Evolutionary conservation across 2,797 vertebrate genomes (phyloP).

Genomic region (Mormyrus proboscirostris): DNA sequence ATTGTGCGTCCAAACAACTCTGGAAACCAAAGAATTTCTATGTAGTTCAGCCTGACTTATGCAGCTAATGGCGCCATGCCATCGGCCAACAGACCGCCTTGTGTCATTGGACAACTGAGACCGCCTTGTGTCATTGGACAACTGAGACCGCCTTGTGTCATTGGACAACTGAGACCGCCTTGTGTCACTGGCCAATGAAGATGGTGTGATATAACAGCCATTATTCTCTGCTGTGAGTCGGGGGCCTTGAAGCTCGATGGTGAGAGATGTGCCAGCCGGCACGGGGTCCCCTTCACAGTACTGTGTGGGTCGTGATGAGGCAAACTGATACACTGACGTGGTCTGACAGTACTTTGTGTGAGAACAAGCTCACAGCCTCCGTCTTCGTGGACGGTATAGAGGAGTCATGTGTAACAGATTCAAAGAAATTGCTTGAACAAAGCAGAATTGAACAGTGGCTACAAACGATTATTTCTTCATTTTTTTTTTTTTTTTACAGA

Average conservation of each 20-base stretch:
- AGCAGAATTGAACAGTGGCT: not conserved
- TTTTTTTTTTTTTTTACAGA: not conserved
- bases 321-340: not conserved
- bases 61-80: not conserved
- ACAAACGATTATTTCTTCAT: not conserved
- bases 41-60: not conserved
- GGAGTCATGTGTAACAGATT: not conserved
- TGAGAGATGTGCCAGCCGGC: not conserved
- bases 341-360: not conserved
- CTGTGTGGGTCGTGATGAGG: not conserved
- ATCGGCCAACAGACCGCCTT: not conserved
- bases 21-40: not conserved
- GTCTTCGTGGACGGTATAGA: not conserved
- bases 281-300: not conserved
- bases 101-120: not conserved
- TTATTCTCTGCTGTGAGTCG: not conserved
- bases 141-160: not conserved
- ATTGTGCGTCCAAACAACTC: not conserved
- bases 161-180: not conserved
- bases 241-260: not conserved
- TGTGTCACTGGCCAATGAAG: not conserved
- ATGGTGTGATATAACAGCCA: not conserved
- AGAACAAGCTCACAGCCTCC: not conserved
- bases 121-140: slow-evolving; percentile 3
- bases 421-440: not conserved